These are phyloP conservation scores for Xanthorhoe designata DNA, from an alignment of 2,888 invertebrate species.

Conservation along the genomic window DNA sequence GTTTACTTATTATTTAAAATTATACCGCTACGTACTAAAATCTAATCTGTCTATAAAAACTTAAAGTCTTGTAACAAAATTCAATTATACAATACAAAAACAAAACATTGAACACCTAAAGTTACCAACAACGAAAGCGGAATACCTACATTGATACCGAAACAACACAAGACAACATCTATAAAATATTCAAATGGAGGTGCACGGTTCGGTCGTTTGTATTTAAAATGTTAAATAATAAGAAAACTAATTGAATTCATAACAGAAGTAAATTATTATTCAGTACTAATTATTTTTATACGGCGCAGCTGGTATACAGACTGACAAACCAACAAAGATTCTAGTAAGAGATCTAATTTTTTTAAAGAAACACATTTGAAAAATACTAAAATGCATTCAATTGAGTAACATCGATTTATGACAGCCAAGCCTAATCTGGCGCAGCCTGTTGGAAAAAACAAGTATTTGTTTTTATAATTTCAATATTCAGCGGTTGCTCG, in stretches of 20 bases:
- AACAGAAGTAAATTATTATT: no score
- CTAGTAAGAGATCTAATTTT: background rate
- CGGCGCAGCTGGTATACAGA: no score
- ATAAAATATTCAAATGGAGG: conserved; percentile 38
- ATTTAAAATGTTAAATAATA: no score
- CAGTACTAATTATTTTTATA: no score
- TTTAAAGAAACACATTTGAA: background rate
- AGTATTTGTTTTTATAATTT: background rate
- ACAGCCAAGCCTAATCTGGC: background rate
- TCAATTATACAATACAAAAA: conserved; percentile 20
- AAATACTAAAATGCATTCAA: background rate
- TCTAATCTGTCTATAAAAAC: background rate
- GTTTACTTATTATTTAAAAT: background rate
- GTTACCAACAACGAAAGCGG: conserved; percentile 29
- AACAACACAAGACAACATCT: conserved; percentile 65
- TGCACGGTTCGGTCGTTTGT: conserved; percentile 23
- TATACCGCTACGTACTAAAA: background rate
- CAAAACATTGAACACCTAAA: conserved; percentile 24
- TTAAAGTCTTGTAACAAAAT: conserved; percentile 11
- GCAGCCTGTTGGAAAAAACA: conserved; percentile 8
- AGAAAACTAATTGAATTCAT: no score
- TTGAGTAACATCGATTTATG: background rate
- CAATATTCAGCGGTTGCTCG: no score
- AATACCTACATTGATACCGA: conserved; percentile 27
- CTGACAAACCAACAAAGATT: no score